Base-by-base conservation (phyloP, 2,797 vertebrate genomes). In the Paguma larvata region DNA sequence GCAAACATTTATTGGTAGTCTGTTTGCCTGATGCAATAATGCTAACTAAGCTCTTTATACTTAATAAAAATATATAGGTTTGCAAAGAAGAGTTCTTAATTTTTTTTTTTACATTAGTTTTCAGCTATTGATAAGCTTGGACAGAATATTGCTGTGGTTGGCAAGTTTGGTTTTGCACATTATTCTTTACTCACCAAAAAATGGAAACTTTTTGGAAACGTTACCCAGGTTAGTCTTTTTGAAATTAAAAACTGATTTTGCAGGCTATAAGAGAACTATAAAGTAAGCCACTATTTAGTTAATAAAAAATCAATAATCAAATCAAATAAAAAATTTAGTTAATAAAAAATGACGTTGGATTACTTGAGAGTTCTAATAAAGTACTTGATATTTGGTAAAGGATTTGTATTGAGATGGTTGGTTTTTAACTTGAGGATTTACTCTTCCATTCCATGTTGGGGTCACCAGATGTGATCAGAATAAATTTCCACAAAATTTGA, bases 121-220 rank as follows among this genome's bases (percentile, higher is more conserved):
- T 99, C 99, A 98, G 99, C 99, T 97, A 99, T 99, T 98, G 99
- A 99, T 99, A 99, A 99, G 73, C 98, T 99, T 93, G 99, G 99
- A 88, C 99, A 99, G 98, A 99, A 99, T 98, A 99, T 99, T 98
- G 99, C 99, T 97, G 99, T 99, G 85, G 99, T 99, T 92, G 99
- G 99, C 96, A 99, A 99, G 96, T 99, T 99, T 98, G 99, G 99
- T 96, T 99, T 99, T 99, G 99, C 99, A 99, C 99, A 99, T 98
- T 99, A 99, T 98, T 99, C 99, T 85, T 99, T 99, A 98, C 99
- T 99, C 97, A 99, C 99, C 97, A 99, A 99, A 98, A 99, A 99
- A 98, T 99, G 99, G 99, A 99, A 99, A 97, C 98, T 99, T 91
- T 99, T 99, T 98, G 99, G 99, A 97, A 99, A 99, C 96, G 99